A percentile compares a stretch with the other conserved stretches of the same genome.
These are phyloP conservation scores for Heterodera schachtii DNA, from an alignment of 1,140 invertebrate genomes.

Conservation along the genomic window DNA sequence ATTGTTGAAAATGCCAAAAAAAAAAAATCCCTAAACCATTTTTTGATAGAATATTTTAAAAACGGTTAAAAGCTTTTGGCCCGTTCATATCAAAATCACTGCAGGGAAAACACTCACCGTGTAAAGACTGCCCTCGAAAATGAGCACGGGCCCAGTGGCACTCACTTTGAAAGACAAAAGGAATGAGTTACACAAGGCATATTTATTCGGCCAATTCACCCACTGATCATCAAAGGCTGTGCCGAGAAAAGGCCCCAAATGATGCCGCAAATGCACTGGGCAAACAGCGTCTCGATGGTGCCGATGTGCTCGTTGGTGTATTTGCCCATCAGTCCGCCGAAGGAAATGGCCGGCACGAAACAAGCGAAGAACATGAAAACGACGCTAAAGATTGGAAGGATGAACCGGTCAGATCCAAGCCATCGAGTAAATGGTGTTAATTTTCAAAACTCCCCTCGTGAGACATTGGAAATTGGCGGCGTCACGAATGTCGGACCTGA, in stretches of 20 bases:
- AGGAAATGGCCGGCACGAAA: conserved; percentile 68
- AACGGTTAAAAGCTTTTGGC: no score
- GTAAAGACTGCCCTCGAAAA: conserved; percentile 88
- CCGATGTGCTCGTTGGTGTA: conserved; percentile 35
- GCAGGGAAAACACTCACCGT: conserved; percentile 60
- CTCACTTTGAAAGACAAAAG: conserved; percentile 36
- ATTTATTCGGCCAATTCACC: conserved; percentile 61
- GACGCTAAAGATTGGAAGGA: conserved; percentile 45
- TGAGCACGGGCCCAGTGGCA: conserved; percentile 79
- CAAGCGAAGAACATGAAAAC: conserved; percentile 68
- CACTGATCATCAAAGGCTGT: conserved; percentile 93
- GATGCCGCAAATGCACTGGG: conserved; percentile 90
- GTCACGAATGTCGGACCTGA: conserved; percentile 67
- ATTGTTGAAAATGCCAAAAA: not conserved
- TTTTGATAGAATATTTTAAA: no score
- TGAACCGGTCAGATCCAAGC: not conserved
- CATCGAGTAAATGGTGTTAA: not conserved
- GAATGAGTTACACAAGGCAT: no score
- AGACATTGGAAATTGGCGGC: conserved; percentile 66
- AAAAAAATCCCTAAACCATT: no score
- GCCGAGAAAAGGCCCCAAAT: conserved; percentile 96
- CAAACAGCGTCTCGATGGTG: conserved; percentile 69
- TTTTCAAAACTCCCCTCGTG: conserved; percentile 41
- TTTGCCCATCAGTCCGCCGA: conserved; percentile 68
- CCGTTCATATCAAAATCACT: no score